Base-by-base conservation (phyloP, 2,797 vertebrate genomes). In the Dallia pectoralis region DNA sequence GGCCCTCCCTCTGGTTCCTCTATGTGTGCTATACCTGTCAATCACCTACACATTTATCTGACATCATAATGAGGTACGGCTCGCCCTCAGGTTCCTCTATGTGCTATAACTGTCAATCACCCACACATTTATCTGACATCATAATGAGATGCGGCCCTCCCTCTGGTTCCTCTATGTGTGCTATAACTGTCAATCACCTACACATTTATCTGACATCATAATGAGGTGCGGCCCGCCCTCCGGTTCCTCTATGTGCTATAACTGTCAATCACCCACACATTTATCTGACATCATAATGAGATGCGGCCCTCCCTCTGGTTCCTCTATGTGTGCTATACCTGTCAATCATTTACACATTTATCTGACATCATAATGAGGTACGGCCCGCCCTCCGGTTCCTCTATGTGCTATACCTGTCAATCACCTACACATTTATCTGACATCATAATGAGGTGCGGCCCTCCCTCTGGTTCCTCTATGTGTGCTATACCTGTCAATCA, bases 121-220 rank as follows among this genome's bases (percentile, higher is more conserved):
- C 22, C 14, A 22, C 53, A 59, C 53, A 59, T 59, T 80, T 74
- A 71, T 79, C 80, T 72, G 76, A 71, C 77, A 49, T 78, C 82
- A 80, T 83, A 87, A 90, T 89, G 85, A 78, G 76, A 70, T 82
- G 80, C 82, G 82, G 71, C 86, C 81, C 78, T 61, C 83, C 89
- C 82, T 83, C 77, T 64, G 53, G 2, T 56, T 56, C 4, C 51
- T 9, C 22, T 25, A 25, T 8, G 1, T 25, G 22, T 19, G 49
- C 7, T 53, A 19, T 56, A 56, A n/a, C n/a, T 11, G 53, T 56
- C n/a, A 56, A 9, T 56, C 22, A 7, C 53, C 22, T 25, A 22
- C 53, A 59, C 53, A 59, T 59, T 80, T 74, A 71, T 79, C 80
- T 72, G 76, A 71, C 77, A 49, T 78, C 82, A 80, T 83, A 87